Conservation (phyloP, 1,140 invertebrate species). For the Orchesella cincta region DNA sequence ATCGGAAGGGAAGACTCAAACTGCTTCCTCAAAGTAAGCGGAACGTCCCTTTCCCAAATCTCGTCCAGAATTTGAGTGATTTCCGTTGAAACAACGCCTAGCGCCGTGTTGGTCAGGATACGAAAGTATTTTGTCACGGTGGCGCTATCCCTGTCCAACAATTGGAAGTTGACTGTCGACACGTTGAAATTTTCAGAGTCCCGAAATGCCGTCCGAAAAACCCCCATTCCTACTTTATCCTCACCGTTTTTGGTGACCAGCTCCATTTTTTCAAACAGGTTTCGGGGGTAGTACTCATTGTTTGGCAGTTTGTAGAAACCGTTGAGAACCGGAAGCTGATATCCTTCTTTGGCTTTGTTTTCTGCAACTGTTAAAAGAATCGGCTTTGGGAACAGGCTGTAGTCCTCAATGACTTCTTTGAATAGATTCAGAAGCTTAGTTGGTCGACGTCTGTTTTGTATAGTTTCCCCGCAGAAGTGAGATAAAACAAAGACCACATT, state of each 20-base stretch:
- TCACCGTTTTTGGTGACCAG: background rate
- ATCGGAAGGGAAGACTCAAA: conserved; percentile 28
- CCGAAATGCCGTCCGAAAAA: conserved; percentile 33
- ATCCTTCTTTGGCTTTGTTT: conserved; percentile 20
- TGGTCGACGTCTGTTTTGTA: background rate
- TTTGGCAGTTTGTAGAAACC: conserved; percentile 36
- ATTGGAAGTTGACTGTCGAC: background rate
- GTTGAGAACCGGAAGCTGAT: conserved; percentile 19
- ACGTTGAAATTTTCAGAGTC: conserved; percentile 27
- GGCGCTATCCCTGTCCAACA: background rate
- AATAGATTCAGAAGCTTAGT: background rate
- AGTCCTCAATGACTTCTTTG: conserved; percentile 28
- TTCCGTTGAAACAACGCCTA: conserved; percentile 2
- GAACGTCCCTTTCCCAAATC: background rate
- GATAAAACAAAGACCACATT: conserved; percentile 41
- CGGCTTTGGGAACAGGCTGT: conserved; percentile 35
- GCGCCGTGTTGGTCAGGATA: background rate
- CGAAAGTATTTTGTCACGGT: conserved; percentile 28
- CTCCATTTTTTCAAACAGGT: conserved; percentile 38
- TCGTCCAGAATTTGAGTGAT: conserved; percentile 6
- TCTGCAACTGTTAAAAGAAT: conserved; percentile 21
- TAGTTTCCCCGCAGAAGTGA: conserved; percentile 30
- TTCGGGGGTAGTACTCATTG: conserved; percentile 35
- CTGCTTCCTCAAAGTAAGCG: background rate
- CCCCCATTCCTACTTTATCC: conserved; percentile 23